Conservation (phyloP, 64 coral and sea anemone genomes). For the Pachyseris speciosa region DNA sequence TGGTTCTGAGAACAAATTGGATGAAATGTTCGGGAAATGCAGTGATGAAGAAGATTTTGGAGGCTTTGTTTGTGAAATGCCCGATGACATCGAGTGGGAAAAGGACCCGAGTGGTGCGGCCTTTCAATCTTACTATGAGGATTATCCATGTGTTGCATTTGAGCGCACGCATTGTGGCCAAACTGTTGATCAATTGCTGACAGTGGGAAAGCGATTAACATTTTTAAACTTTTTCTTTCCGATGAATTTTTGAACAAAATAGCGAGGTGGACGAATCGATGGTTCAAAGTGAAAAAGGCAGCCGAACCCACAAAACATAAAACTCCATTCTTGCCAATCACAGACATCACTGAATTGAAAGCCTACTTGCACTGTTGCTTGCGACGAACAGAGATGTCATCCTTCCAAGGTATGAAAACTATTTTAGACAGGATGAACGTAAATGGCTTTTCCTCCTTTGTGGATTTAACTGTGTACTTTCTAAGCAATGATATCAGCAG, state of each 20-base stretch:
- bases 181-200: background rate
- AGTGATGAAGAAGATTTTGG: background rate
- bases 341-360: conserved; percentile 50
- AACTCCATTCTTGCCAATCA: conserved; percentile 8
- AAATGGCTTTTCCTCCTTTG: conserved; percentile 49
- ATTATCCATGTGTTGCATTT: background rate
- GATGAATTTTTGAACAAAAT: conserved; percentile 52
- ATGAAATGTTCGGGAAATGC: background rate
- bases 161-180: background rate
- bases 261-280: conserved; percentile 47
- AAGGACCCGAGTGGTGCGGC: background rate
- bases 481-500: conserved; percentile 20
- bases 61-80: background rate
- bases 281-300: conserved; percentile 34
- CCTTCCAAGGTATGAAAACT: conserved; percentile 45
- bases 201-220: background rate
- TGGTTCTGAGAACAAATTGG: background rate
- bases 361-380: conserved; percentile 55
- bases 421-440: too few relatives aligned
- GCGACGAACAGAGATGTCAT: too few relatives aligned
- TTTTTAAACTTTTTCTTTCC: conserved; percentile 30
- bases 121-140: conserved; percentile 18
- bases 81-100: conserved; percentile 18
- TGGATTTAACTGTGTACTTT: conserved; percentile 47
- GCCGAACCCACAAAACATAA: conserved; percentile 45